Base-by-base conservation (phyloP, 2,888 invertebrate genomes). In the Cheiracanthium punctorium region DNA sequence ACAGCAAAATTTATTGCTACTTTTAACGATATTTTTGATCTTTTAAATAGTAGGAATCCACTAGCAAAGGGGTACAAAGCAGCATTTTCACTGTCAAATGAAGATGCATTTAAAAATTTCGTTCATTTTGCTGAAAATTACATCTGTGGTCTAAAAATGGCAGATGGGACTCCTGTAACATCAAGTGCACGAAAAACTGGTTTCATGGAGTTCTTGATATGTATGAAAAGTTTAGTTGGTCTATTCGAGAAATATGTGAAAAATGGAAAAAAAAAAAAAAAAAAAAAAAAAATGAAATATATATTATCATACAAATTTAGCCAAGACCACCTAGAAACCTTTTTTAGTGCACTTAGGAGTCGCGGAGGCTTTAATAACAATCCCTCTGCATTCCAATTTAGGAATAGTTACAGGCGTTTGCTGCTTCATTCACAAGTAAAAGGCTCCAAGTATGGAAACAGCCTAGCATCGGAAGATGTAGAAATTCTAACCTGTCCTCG, bases 21-120 rank as follows among this genome's bases (percentile, higher is more conserved):
- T 1, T 33, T 75, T 7, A 76, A 76, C 41, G 30, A 41, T 17
- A 41, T 65, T 14, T 76, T 76, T 28, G 65, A 76, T 28, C n/a
- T 67, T 29, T 28, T 65, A 29, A 76, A 76, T 43, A 43, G 29
- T 8, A 76, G 76, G 41, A 76, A 28, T 43, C 1, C 14, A 4
- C 41, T 67, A 17, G 43, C 28, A 20, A 72, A 72, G 28, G 5
- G 72, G 10, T 14, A n/a, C 33, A 37, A 70, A n/a, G 4, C 30
- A 20, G 33, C 37, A 20, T n/a, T 58, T 5, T 1, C 14, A 58
- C 20, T 5, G 1, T 20, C 17, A n/a, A 58, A 58, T 58, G 58
- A 58, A 5, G 28, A 7, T 1, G 5, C 10, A 7, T 1, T 58
- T 1, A 58, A 58, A 58, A 58, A 0, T 14, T 58, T 58, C 20